Evolutionary conservation across 2,113 vertebrate genomes (phyloP), one percentile per base, ranked within the genome.

Genomic region (Poeciliopsis turrubarensis): DNA sequence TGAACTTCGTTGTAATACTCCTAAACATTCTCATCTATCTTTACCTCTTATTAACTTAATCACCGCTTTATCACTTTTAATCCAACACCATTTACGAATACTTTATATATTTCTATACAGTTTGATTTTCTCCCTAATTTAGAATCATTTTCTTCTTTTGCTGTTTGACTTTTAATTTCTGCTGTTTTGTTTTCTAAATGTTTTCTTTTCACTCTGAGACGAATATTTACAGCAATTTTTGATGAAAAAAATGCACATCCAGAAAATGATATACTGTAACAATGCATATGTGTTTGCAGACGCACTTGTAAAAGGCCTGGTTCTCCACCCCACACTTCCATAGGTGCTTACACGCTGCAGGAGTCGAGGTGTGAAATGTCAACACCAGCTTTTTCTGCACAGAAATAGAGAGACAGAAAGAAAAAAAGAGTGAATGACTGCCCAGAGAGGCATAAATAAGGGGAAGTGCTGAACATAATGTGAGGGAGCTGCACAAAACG

Each of bases 301-400:
- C 98, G 81, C 93, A 99, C 98, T 99, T 99, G 95, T 99, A 99
- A 95, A 99, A 99, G 78, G 97, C 97, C 88, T 99, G 98, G 90
- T 99, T 99, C 92, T 99, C 98, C 86, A 98, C 97, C 9, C 96
- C 98, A 72, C 98, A 99, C 86, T 99, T 99, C 98, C 98, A 99
- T 78, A 99, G 95, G 89, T 99, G 98, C 85, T 99, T 99, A 91
- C 98, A 99, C 72, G 98, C 98, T 86, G 97, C 97, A 90, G 98
- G 98, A 82, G 98, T 98, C 66, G 97, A 97, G 67, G 97, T 99
- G 94, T 99, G 98, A 92, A 97, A 99, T 64, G 96, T 96, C 93
- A 99, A 92, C 86, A 98, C 93, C 77, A 96, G 95, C 91, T 98
- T 99, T 93, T 98, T 99, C 98, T 99, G 93, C 87, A 85, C 70